A percentile compares a stretch with the other conserved stretches of the same genome.
phyloP scores from a whole-genome alignment of 2,113 vertebrate species.

The Nerophis lumbriciformis region DNA sequence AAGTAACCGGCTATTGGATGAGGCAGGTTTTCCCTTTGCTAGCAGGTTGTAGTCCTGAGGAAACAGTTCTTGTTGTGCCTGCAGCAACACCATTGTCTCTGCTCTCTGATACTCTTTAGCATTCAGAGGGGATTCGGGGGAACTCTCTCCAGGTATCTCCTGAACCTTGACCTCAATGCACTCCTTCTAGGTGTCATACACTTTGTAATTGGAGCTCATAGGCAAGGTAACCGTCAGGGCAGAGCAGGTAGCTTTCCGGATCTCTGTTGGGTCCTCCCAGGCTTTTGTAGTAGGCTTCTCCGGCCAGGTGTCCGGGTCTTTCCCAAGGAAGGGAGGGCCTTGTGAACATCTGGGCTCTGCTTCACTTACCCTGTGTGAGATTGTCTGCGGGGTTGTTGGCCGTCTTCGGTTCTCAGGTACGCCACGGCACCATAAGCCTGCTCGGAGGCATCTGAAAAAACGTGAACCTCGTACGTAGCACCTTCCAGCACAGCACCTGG shows the following conservation, averaged over 20 bases:
- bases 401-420: neutral
- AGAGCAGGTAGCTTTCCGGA: slow-evolving; percentile 13
- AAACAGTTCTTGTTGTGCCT: too few relatives aligned
- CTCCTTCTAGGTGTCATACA: slow-evolving; percentile 5
- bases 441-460: slow-evolving; percentile 22
- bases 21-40: too few relatives aligned
- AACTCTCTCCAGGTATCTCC: neutral
- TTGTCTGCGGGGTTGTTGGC: slow-evolving; percentile 12
- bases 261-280: slow-evolving; percentile 8
- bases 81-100: too few relatives aligned
- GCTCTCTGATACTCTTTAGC: too few relatives aligned
- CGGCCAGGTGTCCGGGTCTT: slow-evolving; percentile 8
- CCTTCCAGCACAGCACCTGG: accelerated
- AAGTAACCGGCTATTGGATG: too few relatives aligned
- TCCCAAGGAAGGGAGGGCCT: slow-evolving; percentile 16
- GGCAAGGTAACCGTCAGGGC: neutral
- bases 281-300: neutral
- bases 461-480: neutral
- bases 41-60: too few relatives aligned
- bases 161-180: neutral
- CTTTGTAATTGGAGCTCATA: neutral
- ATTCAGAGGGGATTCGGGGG: neutral
- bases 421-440: too few relatives aligned
- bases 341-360: slow-evolving; percentile 1
- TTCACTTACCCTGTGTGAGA: neutral